Base-by-base conservation (phyloP, 2,797 vertebrate genomes). In the Hyperoplus immaculatus region DNA sequence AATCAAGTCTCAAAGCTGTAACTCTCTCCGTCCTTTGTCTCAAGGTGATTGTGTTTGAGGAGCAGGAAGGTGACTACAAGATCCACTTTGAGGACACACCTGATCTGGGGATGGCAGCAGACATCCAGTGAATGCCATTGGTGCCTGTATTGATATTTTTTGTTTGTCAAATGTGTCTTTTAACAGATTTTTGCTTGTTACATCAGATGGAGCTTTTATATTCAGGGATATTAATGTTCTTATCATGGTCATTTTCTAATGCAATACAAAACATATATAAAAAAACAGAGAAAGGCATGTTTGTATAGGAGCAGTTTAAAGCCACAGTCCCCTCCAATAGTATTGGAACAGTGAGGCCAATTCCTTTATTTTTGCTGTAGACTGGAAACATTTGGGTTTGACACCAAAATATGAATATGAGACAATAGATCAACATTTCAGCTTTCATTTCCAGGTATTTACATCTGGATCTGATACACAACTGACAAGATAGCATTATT, bases 31-130 rank as follows among this genome's bases (percentile, higher is more conserved):
- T 29, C 15, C 16, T 55, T n/a, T 75, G 4, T 78, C 14, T 77
- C 41, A 85, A 99, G 97, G 89, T 99, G 43, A 94, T 97, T 21
- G 88, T 98, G 66, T 99, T 99, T 14, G 98, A 99, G 80, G 97
- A 99, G 81, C 93, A 90, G 65, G 95, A 95, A 14, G 95, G 94
- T 0, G 97, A 97, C 75, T 92, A 93, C 29, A 93, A 95, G 56
- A 84, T 99, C 66, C 94, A 95, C 29, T 97, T 97, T 78, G 95
- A 96, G 0, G 95, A 97, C 15, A 90, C 87, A 0, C 94, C 97
- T 8, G 95, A 95, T n/a, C 90, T 99, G 0, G 98, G 97, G 77
- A 96, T 97, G 94, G 95, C 93, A 57, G 94, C 95, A 42, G 98
- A 99, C 0, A 90, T 98, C 87, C 90, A 96, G 79, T 97, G 83